phyloP scores from a whole-genome alignment of 2,113 vertebrate genomes.

The Channa argus region DNA sequence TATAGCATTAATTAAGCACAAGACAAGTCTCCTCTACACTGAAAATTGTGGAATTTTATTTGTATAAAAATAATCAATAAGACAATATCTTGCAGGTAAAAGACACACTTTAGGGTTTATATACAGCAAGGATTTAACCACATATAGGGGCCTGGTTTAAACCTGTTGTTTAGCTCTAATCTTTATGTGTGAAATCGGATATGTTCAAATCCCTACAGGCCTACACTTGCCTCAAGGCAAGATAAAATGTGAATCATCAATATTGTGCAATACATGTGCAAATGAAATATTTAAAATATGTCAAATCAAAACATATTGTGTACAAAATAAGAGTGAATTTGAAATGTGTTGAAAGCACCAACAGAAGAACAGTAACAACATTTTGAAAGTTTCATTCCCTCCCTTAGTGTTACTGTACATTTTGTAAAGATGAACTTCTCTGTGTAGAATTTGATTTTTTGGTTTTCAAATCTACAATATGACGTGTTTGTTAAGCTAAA shows the following conservation, averaged over 20 bases:
- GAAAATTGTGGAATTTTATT: too few species aligned
- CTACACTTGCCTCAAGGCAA: background rate
- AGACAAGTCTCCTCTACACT: too few species aligned
- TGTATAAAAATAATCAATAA: background rate
- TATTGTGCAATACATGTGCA: background rate
- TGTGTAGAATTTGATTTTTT: too few species aligned
- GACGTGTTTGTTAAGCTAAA: too few species aligned
- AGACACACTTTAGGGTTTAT: background rate
- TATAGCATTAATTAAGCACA: too few species aligned
- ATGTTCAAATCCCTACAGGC: conserved; percentile 7
- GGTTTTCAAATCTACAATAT: too few species aligned
- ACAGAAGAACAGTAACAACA: too few species aligned
- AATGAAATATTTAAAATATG: background rate
- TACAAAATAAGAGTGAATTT: background rate
- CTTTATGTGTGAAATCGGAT: conserved; percentile 14
- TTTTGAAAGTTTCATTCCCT: too few species aligned
- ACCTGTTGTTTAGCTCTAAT: background rate
- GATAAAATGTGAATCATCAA: background rate
- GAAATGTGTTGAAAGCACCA: too few species aligned
- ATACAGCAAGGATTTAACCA: background rate
- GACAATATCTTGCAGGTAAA: background rate
- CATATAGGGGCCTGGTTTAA: background rate
- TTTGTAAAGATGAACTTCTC: too few species aligned
- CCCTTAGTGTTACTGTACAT: too few species aligned
- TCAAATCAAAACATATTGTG: too few species aligned